Evolutionary conservation across 1,140 invertebrate species (phyloP).

Genomic region (Homalodisca vitripennis): DNA sequence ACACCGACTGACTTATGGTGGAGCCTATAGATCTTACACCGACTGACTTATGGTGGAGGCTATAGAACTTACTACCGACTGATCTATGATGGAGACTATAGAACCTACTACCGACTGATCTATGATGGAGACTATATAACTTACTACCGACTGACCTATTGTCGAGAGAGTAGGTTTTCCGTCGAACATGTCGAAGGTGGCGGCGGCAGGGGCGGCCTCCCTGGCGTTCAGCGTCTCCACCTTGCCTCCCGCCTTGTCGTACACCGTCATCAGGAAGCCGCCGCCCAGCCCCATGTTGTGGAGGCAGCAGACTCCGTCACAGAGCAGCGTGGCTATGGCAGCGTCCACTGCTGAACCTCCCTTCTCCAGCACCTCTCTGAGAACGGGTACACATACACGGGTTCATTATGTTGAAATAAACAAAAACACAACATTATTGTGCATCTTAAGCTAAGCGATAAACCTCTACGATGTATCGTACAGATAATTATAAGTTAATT

Average conservation of each 20-base stretch:
- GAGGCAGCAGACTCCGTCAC: constrained; percentile 76
- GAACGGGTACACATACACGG: no score
- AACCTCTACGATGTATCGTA: background rate
- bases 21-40: no score
- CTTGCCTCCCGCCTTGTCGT: constrained; percentile 54
- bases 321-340: constrained; percentile 76
- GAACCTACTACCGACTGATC: no score
- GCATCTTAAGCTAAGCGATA: no score
- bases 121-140: no score
- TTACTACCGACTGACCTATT: constrained; percentile 18
- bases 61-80: no score
- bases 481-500: no score
- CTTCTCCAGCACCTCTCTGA: constrained; percentile 59
- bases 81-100: no score
- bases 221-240: constrained; percentile 62
- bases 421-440: no score
- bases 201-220: constrained; percentile 63
- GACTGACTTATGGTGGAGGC: no score
- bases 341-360: constrained; percentile 82
- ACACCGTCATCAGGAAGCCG: constrained; percentile 77
- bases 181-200: constrained; percentile 61
- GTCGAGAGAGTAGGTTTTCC: constrained; percentile 45
- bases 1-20: no score
- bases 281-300: constrained; percentile 84
- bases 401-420: no score